Base-by-base conservation (phyloP, 2,113 vertebrate species). In the Turdus rufiventris region DNA sequence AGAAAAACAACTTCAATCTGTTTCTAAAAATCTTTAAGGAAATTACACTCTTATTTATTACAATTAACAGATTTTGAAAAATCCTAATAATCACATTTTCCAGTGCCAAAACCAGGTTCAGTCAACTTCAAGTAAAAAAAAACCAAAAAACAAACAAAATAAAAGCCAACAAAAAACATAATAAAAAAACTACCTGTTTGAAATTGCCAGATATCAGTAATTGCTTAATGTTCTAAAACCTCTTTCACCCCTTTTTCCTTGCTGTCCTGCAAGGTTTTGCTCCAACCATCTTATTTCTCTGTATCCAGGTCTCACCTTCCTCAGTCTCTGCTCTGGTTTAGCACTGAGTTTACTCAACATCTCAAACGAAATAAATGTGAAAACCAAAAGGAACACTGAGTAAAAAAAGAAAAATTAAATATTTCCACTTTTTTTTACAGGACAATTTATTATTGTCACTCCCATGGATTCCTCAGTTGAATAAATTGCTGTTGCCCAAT, bases 11-110 rank as follows among this genome's bases (percentile, higher is more conserved):
- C 6, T 45, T n/a, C 4, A 12, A 31, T 18, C 20, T 38, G 1
- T 18, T 70, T 38, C 43, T 57, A 47, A 50, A 88, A 83, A 5
- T 1, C 12, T 42, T 31, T 29, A 58, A 65, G 48, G 18, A 57
- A 54, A 33, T 8, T 58, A 12, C 8, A 34, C 36, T 76, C 3
- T 1, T 26, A 20, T 33, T 48, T 76, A 47, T 20, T 38, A 20
- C 13, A 51, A 18, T 23, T 48, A 34, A 26, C 7, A 66, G 24
- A 61, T 48, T 53, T 26, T 73, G 23, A 76, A 42, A 88, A 80
- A 23, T 1, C 8, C 0, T 3, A 50, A 24, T 21, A 26, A 43
- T 15, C 6, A 42, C 3, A 34, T 16, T 18, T 61, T 76, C 28
- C 11, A 34, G 10, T 33, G 9, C 12, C 18, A 85, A 80, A 85